These are phyloP conservation scores for Pardalotus punctatus DNA, from an alignment of 2,113 vertebrate genomes.

Conservation along the genomic window DNA sequence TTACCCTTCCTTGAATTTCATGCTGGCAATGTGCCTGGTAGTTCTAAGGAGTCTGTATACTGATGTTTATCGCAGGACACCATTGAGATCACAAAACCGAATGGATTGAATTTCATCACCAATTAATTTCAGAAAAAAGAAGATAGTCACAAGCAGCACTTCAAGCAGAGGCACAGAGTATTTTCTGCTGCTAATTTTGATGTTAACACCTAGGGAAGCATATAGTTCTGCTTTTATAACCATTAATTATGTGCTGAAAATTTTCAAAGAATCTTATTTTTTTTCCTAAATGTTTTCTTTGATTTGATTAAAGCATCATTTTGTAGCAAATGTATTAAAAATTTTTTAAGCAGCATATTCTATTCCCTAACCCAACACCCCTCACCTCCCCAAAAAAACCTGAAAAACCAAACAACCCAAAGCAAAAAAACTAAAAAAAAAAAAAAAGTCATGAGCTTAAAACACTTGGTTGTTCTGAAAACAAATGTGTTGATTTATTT, in stretches of 20 bases:
- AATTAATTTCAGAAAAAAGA: background rate
- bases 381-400: background rate
- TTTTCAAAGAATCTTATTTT: background rate
- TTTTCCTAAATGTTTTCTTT: background rate
- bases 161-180: background rate
- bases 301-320: background rate
- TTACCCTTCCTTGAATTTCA: background rate
- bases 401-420: background rate
- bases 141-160: background rate
- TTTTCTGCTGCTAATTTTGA: background rate
- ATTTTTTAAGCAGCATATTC: background rate
- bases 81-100: background rate
- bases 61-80: background rate
- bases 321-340: background rate
- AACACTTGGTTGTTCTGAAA: conserved; percentile 5
- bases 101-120: background rate
- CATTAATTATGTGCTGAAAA: background rate
- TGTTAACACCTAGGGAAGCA: background rate
- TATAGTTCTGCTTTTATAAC: background rate
- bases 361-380: background rate
- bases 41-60: background rate
- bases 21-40: background rate
- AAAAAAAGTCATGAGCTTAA: background rate
- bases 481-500: conserved; percentile 20
- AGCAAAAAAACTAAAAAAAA: background rate